Conservation (phyloP, 2,888 invertebrate species). For the Tenthredo scrophulariae region DNA sequence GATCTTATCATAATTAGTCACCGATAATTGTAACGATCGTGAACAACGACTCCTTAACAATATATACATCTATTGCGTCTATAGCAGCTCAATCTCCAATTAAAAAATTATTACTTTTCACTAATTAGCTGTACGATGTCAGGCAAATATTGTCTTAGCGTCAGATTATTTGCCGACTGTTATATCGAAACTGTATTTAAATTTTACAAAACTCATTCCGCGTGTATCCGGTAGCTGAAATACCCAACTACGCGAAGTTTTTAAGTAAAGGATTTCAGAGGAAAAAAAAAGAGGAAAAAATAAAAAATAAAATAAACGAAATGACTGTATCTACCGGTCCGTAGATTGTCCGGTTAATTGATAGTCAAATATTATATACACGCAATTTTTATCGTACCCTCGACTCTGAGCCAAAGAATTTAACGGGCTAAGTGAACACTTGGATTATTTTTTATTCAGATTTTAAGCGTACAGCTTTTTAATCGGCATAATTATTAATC, state of each 20-base stretch:
- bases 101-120: neutral
- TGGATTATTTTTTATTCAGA: neutral
- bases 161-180: neutral
- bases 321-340: neutral
- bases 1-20: no score
- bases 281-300: neutral
- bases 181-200: conserved; percentile 1
- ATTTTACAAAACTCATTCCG: conserved; percentile 1
- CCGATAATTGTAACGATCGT: no score
- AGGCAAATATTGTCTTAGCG: neutral
- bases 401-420: conserved; percentile 20
- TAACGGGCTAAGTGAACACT: neutral
- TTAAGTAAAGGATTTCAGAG: neutral
- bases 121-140: neutral
- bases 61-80: no score
- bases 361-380: neutral
- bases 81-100: neutral
- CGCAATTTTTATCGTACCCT: conserved; percentile 26
- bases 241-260: neutral
- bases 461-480: neutral
- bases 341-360: conserved; percentile 19
- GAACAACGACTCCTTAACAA: no score
- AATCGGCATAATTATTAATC: neutral
- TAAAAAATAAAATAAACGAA: neutral
- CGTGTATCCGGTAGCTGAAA: conserved; percentile 18